A percentile compares a stretch with the other conserved stretches of the same genome.
These are phyloP conservation scores for Elephantulus edwardii DNA, from an alignment of 2,113 vertebrate species.

Conservation along the genomic window DNA sequence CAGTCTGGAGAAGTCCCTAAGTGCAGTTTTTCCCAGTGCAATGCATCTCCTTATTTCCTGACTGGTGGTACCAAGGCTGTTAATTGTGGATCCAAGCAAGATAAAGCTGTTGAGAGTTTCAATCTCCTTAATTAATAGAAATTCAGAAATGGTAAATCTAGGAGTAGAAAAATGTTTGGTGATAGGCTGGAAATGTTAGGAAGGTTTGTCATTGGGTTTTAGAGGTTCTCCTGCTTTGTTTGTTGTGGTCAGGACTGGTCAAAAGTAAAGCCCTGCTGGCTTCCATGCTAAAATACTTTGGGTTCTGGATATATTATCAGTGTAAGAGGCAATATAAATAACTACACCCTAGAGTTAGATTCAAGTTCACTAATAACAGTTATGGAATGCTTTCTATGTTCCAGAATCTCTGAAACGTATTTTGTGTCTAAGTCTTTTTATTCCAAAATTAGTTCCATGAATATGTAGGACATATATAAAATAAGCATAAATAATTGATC, in stretches of 20 bases:
- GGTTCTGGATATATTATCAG: neutral
- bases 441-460: neutral
- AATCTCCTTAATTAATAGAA: too few relatives aligned
- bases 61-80: too few relatives aligned
- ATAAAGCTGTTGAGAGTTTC: too few relatives aligned
- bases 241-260: too few relatives aligned
- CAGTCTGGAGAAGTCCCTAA: too few relatives aligned
- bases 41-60: too few relatives aligned
- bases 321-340: neutral
- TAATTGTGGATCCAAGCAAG: too few relatives aligned
- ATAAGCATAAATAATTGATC: neutral
- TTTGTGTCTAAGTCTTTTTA: neutral
- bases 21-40: too few relatives aligned
- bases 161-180: neutral
- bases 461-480: neutral
- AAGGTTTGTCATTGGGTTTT: neutral
- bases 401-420: neutral
- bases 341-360: neutral
- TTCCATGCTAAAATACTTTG: neutral
- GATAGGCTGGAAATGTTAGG: neutral
- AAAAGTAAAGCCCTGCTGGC: neutral
- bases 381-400: neutral
- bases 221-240: neutral
- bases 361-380: neutral
- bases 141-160: neutral